Conservation (phyloP, 2,797 vertebrate species). For the Petrocephalus schoutedeni region DNA sequence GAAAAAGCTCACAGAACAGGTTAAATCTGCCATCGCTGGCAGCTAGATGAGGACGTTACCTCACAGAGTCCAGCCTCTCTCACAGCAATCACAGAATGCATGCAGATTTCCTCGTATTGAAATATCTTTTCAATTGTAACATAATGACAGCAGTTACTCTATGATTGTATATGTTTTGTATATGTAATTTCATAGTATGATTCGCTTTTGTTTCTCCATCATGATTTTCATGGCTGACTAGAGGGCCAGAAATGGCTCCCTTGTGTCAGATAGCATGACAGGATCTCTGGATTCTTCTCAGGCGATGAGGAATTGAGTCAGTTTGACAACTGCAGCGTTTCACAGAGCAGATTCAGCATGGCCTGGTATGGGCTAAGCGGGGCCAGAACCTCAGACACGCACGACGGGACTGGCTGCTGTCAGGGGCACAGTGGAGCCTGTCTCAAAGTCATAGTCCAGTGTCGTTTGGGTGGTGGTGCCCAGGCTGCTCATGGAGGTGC, state of each 20-base stretch:
- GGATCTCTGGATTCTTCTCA: neutral
- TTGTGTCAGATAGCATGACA: neutral
- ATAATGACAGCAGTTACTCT: neutral
- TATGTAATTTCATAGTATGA: neutral
- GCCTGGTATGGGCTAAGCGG: neutral
- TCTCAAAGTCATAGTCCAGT: slow-evolving; percentile 76
- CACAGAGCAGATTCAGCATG: neutral
- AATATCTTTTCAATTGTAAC: neutral
- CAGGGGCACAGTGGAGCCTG: slow-evolving; percentile 72
- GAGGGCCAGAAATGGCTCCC: neutral
- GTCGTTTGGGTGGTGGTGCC: slow-evolving; percentile 63
- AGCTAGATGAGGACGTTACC: neutral
- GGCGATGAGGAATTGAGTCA: neutral
- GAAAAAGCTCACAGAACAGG: neutral
- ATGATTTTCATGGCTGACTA: neutral
- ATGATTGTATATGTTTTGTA: neutral
- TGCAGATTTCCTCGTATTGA: neutral
- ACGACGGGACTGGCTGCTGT: slow-evolving; percentile 56
- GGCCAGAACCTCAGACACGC: slow-evolving; percentile 47
- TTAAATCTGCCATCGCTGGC: neutral
- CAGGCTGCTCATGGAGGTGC: slow-evolving; percentile 63
- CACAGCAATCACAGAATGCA: neutral
- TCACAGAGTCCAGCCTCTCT: neutral
- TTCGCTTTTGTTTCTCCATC: neutral
- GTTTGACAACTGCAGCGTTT: neutral